Conservation (phyloP, 2,113 vertebrate species). For the Percina caprodes region DNA sequence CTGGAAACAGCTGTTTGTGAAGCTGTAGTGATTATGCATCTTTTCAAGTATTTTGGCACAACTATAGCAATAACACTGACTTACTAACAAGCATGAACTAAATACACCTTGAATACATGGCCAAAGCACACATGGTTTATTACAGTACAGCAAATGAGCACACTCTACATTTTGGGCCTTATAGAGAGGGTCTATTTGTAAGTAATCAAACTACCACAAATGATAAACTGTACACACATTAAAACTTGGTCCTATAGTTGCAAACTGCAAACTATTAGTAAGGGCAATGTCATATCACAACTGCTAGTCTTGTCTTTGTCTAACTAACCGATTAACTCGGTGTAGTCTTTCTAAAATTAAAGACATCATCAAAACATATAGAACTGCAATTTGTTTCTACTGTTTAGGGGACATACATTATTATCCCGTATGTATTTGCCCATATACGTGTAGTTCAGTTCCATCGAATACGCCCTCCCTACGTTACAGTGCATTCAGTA, state of each 20-base stretch:
- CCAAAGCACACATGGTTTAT: conserved; percentile 31
- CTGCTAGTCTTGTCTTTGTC: neutral
- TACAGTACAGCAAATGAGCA: conserved; percentile 14
- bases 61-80: conserved; percentile 67
- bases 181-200: neutral
- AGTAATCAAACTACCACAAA: neutral
- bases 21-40: conserved; percentile 77
- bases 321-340: neutral
- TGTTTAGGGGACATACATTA: neutral
- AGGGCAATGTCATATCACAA: neutral
- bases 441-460: neutral
- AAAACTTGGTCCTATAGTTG: neutral
- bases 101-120: conserved; percentile 65
- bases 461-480: neutral
- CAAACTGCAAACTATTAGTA: neutral
- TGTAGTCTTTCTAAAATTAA: neutral
- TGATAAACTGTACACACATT: neutral
- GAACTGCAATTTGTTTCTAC: neutral
- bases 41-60: conserved; percentile 80
- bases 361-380: neutral
- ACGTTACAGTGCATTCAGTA: conserved; percentile 47
- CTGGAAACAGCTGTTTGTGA: conserved; percentile 82
- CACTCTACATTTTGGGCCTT: conserved; percentile 5
- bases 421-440: neutral
- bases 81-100: conserved; percentile 70